Evolutionary conservation across 2,888 invertebrate species (phyloP).

Genomic region (Diarsia brunnea): DNA sequence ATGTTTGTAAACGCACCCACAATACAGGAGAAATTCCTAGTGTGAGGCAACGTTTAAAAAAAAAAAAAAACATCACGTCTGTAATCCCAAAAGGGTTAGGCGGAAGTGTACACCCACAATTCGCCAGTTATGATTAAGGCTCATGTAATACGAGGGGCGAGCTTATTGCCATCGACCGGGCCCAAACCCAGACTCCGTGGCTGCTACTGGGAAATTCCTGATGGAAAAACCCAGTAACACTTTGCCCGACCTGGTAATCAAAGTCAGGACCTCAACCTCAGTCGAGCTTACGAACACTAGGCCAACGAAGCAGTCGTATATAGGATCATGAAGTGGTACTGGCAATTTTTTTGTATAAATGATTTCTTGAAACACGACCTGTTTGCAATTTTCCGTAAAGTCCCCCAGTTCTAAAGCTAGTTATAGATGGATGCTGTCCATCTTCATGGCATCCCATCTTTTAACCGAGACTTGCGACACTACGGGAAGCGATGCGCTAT

Average conservation of each 20-base stretch:
- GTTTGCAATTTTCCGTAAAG: neutral
- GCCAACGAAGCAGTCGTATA: neutral
- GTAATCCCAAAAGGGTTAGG: no score
- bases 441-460: constrained; percentile 59
- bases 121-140: no score
- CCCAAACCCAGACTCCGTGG: no score
- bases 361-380: neutral
- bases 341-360: neutral
- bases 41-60: no score
- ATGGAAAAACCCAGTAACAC: neutral
- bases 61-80: no score
- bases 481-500: constrained; percentile 55
- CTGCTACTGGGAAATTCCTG: neutral
- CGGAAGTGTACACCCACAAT: no score
- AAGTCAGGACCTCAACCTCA: neutral
- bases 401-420: neutral
- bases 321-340: neutral
- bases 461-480: constrained; percentile 45
- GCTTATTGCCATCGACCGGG: no score
- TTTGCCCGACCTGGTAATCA: neutral
- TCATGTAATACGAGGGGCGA: no score
- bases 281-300: neutral
- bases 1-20: no score
- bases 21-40: no score
- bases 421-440: constrained; percentile 48